These are phyloP conservation scores for Hemibagrus wyckioides DNA, from an alignment of 2,113 vertebrate species.

Conservation along the genomic window DNA sequence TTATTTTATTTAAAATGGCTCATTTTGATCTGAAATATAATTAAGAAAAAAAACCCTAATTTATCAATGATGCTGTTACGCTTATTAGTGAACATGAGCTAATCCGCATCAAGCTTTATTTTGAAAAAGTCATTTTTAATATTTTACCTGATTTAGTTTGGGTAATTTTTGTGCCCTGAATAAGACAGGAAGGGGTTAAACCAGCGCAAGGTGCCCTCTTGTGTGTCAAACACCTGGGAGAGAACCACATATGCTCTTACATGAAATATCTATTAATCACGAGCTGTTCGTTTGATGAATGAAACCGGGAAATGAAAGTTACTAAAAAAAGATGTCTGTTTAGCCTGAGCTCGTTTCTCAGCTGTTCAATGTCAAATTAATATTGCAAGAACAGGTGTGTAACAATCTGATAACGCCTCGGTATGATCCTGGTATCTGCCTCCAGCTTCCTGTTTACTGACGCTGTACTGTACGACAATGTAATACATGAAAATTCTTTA, in stretches of 20 bases:
- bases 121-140: not conserved
- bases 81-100: not conserved
- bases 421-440: not conserved
- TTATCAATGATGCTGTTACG: not conserved
- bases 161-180: not conserved
- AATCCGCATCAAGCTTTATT: not conserved
- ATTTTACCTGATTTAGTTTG: not conserved
- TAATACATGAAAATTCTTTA: not conserved
- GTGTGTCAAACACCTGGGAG: conserved; percentile 1
- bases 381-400: conserved; percentile 22
- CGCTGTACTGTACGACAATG: not conserved
- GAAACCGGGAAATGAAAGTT: conserved; percentile 32
- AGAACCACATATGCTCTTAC: conserved; percentile 19
- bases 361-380: not conserved
- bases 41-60: no score
- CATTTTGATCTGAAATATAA: no score
- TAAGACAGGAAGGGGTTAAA: not conserved
- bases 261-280: conserved; percentile 28
- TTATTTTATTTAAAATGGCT: no score
- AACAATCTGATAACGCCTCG: not conserved
- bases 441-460: not conserved
- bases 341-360: conserved; percentile 14
- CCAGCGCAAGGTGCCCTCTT: not conserved
- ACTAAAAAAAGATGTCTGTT: conserved; percentile 35
- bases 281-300: conserved; percentile 15